Evolutionary conservation across 2,113 vertebrate genomes (phyloP).

Genomic region (Microtus oregoni): DNA sequence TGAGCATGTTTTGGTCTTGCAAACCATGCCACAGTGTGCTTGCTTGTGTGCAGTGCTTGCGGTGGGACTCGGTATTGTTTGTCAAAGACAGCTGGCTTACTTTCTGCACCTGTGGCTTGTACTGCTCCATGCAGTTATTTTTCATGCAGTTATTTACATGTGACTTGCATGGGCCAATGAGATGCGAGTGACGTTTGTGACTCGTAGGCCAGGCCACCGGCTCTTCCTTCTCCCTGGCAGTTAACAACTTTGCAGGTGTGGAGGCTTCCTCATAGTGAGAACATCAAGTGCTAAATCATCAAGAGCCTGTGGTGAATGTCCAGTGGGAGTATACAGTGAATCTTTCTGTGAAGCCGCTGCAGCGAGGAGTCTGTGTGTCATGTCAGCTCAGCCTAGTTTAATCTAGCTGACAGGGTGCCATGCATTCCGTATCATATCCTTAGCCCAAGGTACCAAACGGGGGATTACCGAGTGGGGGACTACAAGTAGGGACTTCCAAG

Average conservation of each 20-base stretch:
- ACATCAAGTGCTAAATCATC: not conserved
- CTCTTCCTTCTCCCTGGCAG: not conserved
- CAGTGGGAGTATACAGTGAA: not conserved
- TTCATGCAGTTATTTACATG: not conserved
- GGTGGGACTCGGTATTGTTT: not conserved
- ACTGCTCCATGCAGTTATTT: not conserved
- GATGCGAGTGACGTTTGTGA: not conserved
- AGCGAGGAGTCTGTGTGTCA: not conserved
- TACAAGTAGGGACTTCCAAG: not conserved
- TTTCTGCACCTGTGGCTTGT: not conserved
- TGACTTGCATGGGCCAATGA: not conserved
- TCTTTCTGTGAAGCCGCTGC: not conserved
- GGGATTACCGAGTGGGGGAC: not conserved
- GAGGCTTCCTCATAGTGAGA: not conserved
- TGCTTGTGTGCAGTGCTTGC: not conserved
- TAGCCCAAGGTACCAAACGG: not conserved
- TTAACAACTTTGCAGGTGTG: not conserved
- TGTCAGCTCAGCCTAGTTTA: not conserved
- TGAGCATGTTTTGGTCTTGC: not conserved
- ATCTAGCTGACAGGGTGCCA: not conserved
- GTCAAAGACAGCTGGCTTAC: not conserved
- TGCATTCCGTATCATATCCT: not conserved
- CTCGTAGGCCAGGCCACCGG: too few relatives aligned
- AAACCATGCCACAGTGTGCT: fast-evolving
- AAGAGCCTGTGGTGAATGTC: not conserved